Evolutionary conservation across 2,113 vertebrate species (phyloP), one percentile per base, ranked within the genome.

Genomic region (Hipposideros armiger): DNA sequence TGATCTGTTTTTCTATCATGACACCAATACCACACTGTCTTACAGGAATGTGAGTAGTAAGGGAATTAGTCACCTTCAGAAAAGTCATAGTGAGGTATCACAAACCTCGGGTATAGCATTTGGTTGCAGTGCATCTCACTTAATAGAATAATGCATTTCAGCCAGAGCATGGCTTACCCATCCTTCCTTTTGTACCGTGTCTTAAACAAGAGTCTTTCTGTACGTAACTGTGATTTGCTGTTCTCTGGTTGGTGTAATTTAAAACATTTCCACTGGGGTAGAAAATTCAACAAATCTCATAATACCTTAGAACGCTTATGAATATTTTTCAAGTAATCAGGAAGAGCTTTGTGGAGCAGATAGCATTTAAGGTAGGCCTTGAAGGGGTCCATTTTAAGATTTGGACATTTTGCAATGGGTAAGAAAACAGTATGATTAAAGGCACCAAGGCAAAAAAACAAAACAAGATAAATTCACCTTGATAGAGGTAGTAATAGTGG

Each of bases 1-100:
- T 93, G 81, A 84, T 95, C 32, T 93, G 0, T 83, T 94, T 94
- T 88, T 91, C 11, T 91, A 1, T 70, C 36, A 81, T 92, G 62
- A 69, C 50, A 93, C 66, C 64, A 88, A 17, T 69, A 67, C 24
- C 40, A 64, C 45, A 82, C n/a, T 54, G 24, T 92, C 58, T 90
- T 85, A 42, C 1, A 87, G 83, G 22, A 15, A 82, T 74, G 15
- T 93, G 56, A 94, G 32, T 56, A 66, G 93, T 95, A 64, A 15
- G 24, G 67, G 50, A 82, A 87, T 36, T 74, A 67, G 67, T 62
- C 22, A 69, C 78, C 70, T 96, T 92, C 16, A 91, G 77, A 64
- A 94, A 78, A 70, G 17, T 82, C 56, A 11, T 72, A 50, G 20
- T n/a, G 70, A 60, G 40, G 2, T 90, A 28, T 90, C 42, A 40